Conservation (phyloP, 2,797 vertebrate species). For the Mormyrops attenuatus region DNA sequence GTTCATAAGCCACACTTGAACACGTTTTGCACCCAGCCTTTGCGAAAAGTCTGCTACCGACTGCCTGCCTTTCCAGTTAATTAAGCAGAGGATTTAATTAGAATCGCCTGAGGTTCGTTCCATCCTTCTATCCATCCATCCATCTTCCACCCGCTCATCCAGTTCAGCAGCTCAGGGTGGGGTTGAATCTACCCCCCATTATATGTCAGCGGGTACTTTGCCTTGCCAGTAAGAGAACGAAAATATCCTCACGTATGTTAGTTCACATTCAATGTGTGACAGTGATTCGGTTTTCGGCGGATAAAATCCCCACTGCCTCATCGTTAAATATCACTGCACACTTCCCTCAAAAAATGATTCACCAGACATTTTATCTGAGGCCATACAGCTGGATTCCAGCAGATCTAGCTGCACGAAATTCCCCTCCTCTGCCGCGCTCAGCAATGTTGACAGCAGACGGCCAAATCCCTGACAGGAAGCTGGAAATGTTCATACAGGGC, state of each 20-base stretch:
- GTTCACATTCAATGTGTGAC: background rate
- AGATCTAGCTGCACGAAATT: background rate
- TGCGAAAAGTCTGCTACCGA: background rate
- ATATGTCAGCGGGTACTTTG: background rate
- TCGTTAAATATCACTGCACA: conserved; percentile 5
- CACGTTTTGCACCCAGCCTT: background rate
- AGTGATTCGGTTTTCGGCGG: background rate
- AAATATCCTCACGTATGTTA: background rate
- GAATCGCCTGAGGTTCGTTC: background rate
- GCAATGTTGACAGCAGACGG: background rate
- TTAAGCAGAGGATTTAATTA: conserved; percentile 10
- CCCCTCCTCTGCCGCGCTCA: background rate
- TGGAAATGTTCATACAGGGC: background rate
- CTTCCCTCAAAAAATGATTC: background rate
- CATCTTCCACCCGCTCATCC: background rate
- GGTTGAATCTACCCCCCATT: background rate
- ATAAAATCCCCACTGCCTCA: background rate
- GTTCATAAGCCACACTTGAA: background rate
- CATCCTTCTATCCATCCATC: background rate
- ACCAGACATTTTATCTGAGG: background rate
- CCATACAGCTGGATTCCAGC: background rate
- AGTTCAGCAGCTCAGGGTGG: background rate
- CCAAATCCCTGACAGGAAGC: background rate
- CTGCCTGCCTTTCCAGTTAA: conserved; percentile 12
- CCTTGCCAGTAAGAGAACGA: background rate